A percentile compares a stretch with the other conserved stretches of the same genome.
Conservation (phyloP, 92 coral and sea anemone species). For the Parazoanthus darwini region DNA sequence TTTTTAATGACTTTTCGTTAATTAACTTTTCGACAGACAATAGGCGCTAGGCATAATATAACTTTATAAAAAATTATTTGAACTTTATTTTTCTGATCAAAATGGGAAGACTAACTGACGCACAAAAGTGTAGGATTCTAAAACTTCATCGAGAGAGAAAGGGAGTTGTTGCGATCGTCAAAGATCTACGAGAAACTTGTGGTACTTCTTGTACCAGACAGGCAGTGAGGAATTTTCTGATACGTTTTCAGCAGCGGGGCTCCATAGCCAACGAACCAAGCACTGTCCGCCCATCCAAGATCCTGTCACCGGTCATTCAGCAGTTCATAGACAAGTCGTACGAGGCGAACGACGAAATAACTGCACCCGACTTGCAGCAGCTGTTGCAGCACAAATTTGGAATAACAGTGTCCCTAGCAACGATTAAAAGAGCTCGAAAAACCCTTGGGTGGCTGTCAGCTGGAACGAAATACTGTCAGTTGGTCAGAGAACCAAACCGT, state of each 20-base stretch:
- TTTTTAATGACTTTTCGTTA: neutral
- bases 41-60: too few relatives aligned
- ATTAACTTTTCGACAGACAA: neutral
- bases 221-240: too few relatives aligned
- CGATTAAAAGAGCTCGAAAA: conserved; percentile 41
- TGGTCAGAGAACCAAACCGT: conserved; percentile 51
- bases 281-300: too few relatives aligned
- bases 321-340: neutral
- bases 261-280: neutral
- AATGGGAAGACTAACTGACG: too few relatives aligned
- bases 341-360: conserved; percentile 48
- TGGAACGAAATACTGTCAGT: conserved; percentile 56
- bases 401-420: conserved; percentile 28
- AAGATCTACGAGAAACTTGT: too few relatives aligned
- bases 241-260: neutral
- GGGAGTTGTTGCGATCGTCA: neutral
- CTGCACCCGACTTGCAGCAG: conserved; percentile 38
- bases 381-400: conserved; percentile 24
- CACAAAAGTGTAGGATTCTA: neutral
- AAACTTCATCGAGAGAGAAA: neutral
- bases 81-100: too few relatives aligned
- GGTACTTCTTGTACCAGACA: too few relatives aligned
- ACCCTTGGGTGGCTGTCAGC: conserved; percentile 59
- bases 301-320: neutral
- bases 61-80: too few relatives aligned